Base-by-base conservation (phyloP, 2,888 invertebrate genomes). In the Hypomecis atomaria region DNA sequence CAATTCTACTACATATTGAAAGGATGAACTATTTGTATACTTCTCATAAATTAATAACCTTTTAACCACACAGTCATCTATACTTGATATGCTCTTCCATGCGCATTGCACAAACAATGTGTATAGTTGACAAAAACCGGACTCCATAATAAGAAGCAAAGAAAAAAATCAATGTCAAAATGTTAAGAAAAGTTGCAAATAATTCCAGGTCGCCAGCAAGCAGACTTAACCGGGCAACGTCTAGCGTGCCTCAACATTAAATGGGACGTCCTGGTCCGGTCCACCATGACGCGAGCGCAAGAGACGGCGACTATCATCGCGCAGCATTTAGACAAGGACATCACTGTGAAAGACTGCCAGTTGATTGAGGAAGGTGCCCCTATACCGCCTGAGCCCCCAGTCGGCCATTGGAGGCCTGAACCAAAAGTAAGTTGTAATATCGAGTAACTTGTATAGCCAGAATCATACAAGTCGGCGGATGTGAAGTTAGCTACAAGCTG, bases 361-460 rank as follows among this genome's bases (percentile, higher is more conserved):
- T 88, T 97, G 73, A 88, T 99, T 23, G 94, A 97, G 63, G 99
- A 99, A 88, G 99, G 99, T 0, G 97, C 98, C 0, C 99, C 99
- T 0, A 95, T 98, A 72, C 96, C 97, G 0, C 99, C 99, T 0
- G 99, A 99, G 78, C 99, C 99, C 0, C 97, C 98, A 0, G 93
- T 96, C 0, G 96, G 96, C 0, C 95, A 96, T 78, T 99, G 98
- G 98, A 95, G 94, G 78, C 97, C 98, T 0, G 97, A 98, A 70
- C 85, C 87, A 59, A 83, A 79, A 83, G 92, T 93, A 93, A 86
- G 86, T 79, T 53, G 6, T 0, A 5, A 34, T 44, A 9, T 49
- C 7, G n/a, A 5, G n/a, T 45, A 44, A 36, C 49, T 43, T 58
- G 48, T n/a, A 10, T 62, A n/a, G 37, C 36, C 60, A 9, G 36